A percentile compares a stretch with the other conserved stretches of the same genome.
Conservation (phyloP, 92 coral and sea anemone species). For the Heteractis magnifica region DNA sequence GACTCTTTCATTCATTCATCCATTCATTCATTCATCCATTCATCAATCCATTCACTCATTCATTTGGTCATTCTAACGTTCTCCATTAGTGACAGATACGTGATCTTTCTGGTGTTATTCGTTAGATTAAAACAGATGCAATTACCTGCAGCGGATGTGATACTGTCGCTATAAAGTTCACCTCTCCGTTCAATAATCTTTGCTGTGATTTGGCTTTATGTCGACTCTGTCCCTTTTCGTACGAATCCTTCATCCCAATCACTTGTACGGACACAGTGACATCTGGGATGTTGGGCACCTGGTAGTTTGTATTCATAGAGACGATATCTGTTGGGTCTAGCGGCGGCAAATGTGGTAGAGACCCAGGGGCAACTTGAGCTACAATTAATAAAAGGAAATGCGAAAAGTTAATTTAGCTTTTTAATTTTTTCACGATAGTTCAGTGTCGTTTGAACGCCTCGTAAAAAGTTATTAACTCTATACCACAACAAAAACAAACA, state of each 20-base stretch:
- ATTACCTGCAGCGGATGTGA: slow-evolving; percentile 78
- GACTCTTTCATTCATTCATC: not conserved
- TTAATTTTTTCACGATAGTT: too few relatives aligned
- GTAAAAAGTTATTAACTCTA: too few relatives aligned
- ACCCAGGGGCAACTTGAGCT: not conserved
- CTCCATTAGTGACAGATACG: not conserved
- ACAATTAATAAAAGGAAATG: not conserved
- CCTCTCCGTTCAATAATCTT: slow-evolving; percentile 81
- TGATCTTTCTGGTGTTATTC: not conserved
- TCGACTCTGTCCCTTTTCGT: slow-evolving; percentile 92
- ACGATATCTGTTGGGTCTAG: not conserved
- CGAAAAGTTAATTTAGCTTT: not conserved
- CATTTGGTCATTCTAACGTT: not conserved
- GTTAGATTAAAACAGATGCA: not conserved
- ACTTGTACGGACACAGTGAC: slow-evolving; percentile 52
- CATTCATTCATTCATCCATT: not conserved
- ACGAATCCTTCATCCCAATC: slow-evolving; percentile 76
- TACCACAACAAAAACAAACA: too few relatives aligned
- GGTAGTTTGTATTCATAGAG: not conserved
- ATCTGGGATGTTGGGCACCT: not conserved
- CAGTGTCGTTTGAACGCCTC: too few relatives aligned
- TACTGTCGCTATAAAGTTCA: slow-evolving; percentile 65
- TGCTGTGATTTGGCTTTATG: slow-evolving; percentile 95
- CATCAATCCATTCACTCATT: too few relatives aligned
- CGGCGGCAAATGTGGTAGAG: not conserved